These are phyloP conservation scores for Sorex araneus DNA, from an alignment of 2,113 vertebrate genomes.

Conservation along the genomic window DNA sequence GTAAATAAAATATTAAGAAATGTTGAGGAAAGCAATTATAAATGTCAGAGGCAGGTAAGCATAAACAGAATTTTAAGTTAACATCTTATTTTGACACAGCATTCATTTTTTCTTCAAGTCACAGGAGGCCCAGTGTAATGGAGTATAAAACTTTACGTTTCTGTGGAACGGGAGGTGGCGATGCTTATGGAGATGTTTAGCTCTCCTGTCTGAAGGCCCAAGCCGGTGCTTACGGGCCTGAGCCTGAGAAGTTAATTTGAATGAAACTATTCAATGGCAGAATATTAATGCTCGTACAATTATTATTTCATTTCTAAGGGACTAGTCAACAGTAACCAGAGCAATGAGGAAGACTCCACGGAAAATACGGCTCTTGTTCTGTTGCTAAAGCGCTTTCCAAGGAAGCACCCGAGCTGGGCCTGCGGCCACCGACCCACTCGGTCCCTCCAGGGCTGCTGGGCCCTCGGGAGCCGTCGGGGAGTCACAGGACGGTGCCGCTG, in stretches of 20 bases:
- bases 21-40: slow-evolving; percentile 26
- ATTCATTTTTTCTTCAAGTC: slow-evolving; percentile 55
- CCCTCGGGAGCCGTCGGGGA: too few relatives aligned
- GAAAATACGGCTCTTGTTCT: slow-evolving; percentile 1
- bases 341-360: slow-evolving; percentile 48
- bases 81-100: slow-evolving; percentile 35
- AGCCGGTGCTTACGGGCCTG: slow-evolving; percentile 81
- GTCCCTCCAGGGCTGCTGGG: background rate
- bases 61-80: slow-evolving; percentile 4
- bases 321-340: slow-evolving; percentile 81
- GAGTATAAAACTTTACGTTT: slow-evolving; percentile 80
- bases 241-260: slow-evolving; percentile 82
- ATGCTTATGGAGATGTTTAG: slow-evolving; percentile 78
- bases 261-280: slow-evolving; percentile 81
- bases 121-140: slow-evolving; percentile 62
- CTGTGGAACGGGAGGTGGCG: slow-evolving; percentile 78
- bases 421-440: background rate
- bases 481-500: too few relatives aligned
- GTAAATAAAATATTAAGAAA: slow-evolving; percentile 42
- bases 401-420: background rate
- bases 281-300: slow-evolving; percentile 83
- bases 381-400: background rate
- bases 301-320: slow-evolving; percentile 82
- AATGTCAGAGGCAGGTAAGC: background rate
- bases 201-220: slow-evolving; percentile 75